These are phyloP conservation scores for Orius insidiosus DNA, from an alignment of 1,140 invertebrate genomes.

Conservation along the genomic window DNA sequence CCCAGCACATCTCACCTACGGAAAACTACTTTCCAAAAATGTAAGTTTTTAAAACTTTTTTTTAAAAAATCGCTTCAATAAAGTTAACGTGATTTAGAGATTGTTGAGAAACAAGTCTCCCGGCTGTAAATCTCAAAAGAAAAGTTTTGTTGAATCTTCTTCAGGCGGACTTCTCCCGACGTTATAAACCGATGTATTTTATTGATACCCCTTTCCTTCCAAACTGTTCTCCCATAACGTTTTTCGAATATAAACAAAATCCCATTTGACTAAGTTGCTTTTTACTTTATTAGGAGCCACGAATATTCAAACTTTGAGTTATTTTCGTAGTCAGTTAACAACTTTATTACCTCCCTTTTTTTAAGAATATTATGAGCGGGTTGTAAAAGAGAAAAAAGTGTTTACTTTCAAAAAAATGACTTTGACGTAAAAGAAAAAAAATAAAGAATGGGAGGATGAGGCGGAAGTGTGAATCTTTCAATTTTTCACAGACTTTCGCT, in stretches of 20 bases:
- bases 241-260: constrained; percentile 8
- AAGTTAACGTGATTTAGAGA: background rate
- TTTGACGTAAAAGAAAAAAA: too few relatives aligned
- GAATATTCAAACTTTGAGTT: too few relatives aligned
- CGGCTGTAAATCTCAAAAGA: background rate
- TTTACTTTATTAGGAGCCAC: background rate
- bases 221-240: background rate
- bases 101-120: too few relatives aligned
- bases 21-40: constrained; percentile 74
- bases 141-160: constrained; percentile 1
- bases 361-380: too few relatives aligned
- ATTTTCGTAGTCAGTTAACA: too few relatives aligned
- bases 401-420: too few relatives aligned
- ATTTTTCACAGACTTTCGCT: too few relatives aligned
- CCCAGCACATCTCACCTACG: constrained; percentile 69
- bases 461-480: background rate
- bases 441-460: background rate
- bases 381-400: too few relatives aligned
- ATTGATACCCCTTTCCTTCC: background rate
- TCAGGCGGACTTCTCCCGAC: background rate
- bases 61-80: constrained; percentile 1
- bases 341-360: too few relatives aligned
- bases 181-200: constrained; percentile 5
- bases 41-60: constrained; percentile 37
- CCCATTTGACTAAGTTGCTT: constrained; percentile 5